Percentiles rank a stretch among this genome's conserved stretches.
phyloP scores from a whole-genome alignment of 2,113 vertebrate genomes.

The Uria aalge region DNA sequence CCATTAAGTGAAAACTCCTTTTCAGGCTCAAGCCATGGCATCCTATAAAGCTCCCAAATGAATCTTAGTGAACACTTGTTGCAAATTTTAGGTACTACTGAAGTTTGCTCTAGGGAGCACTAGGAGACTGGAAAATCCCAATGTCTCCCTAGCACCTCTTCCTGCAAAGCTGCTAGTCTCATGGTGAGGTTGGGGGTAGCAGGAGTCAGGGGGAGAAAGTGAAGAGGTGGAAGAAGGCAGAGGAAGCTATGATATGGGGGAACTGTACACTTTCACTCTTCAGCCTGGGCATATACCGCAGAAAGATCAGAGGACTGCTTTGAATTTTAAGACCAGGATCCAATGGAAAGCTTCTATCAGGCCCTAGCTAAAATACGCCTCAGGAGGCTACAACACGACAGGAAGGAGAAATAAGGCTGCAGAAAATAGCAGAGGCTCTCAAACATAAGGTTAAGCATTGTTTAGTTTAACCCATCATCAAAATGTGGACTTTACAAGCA shows the following conservation, averaged over 20 bases:
- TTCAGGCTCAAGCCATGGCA: background rate
- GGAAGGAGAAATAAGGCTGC: background rate
- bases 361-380: background rate
- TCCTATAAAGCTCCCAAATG: background rate
- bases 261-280: background rate
- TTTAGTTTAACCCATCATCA: background rate
- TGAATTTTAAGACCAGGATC: conserved; percentile 1
- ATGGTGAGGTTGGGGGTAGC: background rate
- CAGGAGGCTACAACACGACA: background rate
- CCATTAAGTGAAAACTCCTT: background rate
- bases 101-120: background rate
- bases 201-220: background rate
- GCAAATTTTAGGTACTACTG: background rate
- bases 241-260: background rate
- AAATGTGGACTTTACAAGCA: conserved; percentile 32
- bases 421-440: background rate
- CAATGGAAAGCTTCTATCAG: background rate
- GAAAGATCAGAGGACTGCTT: background rate
- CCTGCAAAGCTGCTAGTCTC: background rate
- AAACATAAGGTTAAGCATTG: conserved; percentile 4
- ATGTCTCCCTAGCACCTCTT: background rate
- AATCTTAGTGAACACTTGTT: background rate
- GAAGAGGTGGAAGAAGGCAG: background rate
- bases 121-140: background rate
- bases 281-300: background rate